Evolutionary conservation across 2,888 invertebrate genomes (phyloP).

Genomic region (Apodemia duryi): DNA sequence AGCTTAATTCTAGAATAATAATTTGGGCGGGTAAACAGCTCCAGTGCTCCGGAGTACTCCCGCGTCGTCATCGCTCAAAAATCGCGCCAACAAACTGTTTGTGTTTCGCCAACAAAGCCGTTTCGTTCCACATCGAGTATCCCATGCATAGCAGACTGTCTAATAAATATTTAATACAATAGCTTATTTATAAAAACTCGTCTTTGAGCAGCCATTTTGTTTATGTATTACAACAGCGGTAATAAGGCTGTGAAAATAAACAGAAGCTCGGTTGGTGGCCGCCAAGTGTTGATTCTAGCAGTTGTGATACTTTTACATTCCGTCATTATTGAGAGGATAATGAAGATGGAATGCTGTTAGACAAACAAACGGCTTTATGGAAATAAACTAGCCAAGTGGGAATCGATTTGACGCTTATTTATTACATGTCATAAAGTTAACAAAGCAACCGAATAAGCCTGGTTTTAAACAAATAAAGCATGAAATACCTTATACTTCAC

Average conservation of each 20-base stretch:
- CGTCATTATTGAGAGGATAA: slow-evolving; percentile 5
- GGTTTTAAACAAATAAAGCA: too few relatives aligned
- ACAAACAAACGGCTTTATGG: neutral
- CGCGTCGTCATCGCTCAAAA: neutral
- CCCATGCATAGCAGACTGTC: slow-evolving; percentile 9
- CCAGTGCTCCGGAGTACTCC: neutral
- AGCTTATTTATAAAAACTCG: slow-evolving; percentile 13
- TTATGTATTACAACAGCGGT: slow-evolving; percentile 6
- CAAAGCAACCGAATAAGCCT: neutral
- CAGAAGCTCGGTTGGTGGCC: neutral
- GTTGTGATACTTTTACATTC: neutral
- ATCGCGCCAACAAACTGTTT: neutral
- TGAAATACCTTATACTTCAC: too few relatives aligned
- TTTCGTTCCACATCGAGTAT: neutral
- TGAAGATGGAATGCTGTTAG: neutral
- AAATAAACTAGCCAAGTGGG: neutral
- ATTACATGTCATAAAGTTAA: neutral
- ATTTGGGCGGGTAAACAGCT: neutral
- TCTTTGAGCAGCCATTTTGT: slow-evolving; percentile 12
- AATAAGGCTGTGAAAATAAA: slow-evolving; percentile 7
- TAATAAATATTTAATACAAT: slow-evolving; percentile 9
- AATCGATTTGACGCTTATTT: neutral
- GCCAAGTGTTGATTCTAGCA: neutral
- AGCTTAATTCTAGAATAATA: neutral
- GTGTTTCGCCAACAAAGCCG: slow-evolving; percentile 9